These are phyloP conservation scores for Pegea sp. DNA, from an alignment of 23 tunicate genomes.

Conservation along the genomic window DNA sequence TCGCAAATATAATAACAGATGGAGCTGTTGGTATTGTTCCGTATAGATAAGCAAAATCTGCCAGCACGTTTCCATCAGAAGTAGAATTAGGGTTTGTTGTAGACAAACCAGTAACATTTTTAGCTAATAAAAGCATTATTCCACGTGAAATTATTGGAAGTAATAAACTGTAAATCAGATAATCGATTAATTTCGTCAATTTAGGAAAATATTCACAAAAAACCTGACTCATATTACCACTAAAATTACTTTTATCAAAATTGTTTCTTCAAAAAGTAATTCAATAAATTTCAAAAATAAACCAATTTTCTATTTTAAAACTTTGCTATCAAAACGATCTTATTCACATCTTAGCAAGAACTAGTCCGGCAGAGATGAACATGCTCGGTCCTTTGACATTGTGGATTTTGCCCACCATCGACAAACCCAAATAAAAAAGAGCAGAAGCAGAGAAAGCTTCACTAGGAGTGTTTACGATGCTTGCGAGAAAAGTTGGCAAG, in stretches of 20 bases:
- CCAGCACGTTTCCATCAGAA: conserved; percentile 24
- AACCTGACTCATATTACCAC: too few relatives aligned
- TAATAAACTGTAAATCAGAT: too few relatives aligned
- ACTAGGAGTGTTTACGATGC: conserved; percentile 13
- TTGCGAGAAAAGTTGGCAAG: conserved; percentile 16
- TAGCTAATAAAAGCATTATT: too few relatives aligned
- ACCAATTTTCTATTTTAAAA: not conserved
- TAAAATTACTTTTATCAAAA: not conserved
- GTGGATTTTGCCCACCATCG: conserved; percentile 72
- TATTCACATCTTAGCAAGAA: conserved; percentile 60
- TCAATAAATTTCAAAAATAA: not conserved
- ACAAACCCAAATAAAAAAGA: conserved; percentile 57
- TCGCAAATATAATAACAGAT: conserved; percentile 59
- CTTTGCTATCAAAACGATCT: not conserved
- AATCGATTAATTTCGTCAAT: too few relatives aligned
- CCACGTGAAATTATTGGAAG: too few relatives aligned
- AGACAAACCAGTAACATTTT: too few relatives aligned
- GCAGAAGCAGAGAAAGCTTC: conserved; percentile 78
- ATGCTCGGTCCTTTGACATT: conserved; percentile 31
- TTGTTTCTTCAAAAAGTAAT: not conserved
- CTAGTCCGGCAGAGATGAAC: conserved; percentile 22
- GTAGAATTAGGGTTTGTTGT: too few relatives aligned
- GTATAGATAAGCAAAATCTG: conserved; percentile 60
- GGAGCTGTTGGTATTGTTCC: conserved; percentile 92
- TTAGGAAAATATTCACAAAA: too few relatives aligned